Evolutionary conservation across 2,113 vertebrate species (phyloP), one percentile per base, ranked within the genome.

Genomic region (Pluvianellus socialis): DNA sequence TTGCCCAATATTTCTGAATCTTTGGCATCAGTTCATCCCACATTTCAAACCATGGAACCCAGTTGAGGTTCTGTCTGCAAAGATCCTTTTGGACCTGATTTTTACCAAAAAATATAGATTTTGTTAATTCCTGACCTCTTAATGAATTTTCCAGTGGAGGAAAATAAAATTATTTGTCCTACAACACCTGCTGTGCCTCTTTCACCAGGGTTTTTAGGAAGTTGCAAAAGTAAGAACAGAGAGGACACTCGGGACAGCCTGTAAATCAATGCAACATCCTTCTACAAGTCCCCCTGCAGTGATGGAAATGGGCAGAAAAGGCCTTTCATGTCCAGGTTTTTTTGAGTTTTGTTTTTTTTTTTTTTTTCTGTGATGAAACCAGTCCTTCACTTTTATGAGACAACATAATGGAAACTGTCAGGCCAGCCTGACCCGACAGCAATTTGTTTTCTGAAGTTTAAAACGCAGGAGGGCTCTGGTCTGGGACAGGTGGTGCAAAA

Each of bases 401-500:
- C 59, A 75, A n/a, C 66, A 42, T 33, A 83, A 88, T 10, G 52
- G 55, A 56, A 75, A 74, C 72, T 96, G 94, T 95, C 95, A 97
- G 97, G 94, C 95, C 93, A 97, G 50, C 96, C 94, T 88, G 96
- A 97, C 97, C 96, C 2, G 2, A 35, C 27, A 73, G 55, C 55
- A 70, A 58, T 66, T 82, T 79, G 28, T 82, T 95, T 80, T 81
- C 49, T 81, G 52, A 72, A 79, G 53, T 81, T 79, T 33, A 61
- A 75, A 38, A 86, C 2, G 6, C 27, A 23, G 47, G 62, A 79
- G 74, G 73, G 18, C 13, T 85, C 80, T 63, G 86, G 19, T 77
- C 18, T 52, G 62, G 45, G 59, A 81, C 81, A n/a, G 62, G 17
- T 22, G 28, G 63, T 55, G 50, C 2, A 2, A 38, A 68, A 52